Percentiles rank a stretch among this genome's conserved stretches.
phyloP scores from a whole-genome alignment of 2,113 vertebrate species.

The Xyrauchen texanus region DNA sequence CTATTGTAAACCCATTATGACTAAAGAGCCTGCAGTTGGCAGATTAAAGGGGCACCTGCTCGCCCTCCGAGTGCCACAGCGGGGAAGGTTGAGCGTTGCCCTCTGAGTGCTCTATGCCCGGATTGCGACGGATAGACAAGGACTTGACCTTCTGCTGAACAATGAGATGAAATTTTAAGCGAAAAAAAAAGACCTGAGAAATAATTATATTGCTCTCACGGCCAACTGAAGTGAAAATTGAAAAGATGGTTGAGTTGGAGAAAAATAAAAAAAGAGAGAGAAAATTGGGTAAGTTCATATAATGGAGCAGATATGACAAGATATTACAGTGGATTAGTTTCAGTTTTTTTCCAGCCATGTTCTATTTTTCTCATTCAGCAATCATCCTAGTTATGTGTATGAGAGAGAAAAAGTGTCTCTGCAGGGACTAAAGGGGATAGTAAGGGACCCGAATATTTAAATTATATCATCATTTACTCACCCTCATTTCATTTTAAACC shows the following conservation, averaged over 20 bases:
- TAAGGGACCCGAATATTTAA: too few species aligned
- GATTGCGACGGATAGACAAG: slow-evolving; percentile 4
- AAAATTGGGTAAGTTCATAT: slow-evolving; percentile 1
- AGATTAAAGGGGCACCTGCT: slow-evolving; percentile 42
- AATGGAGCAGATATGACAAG: slow-evolving; percentile 6
- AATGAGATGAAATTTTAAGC: slow-evolving; percentile 34
- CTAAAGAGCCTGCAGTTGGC: slow-evolving; percentile 42
- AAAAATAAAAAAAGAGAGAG: slow-evolving; percentile 1
- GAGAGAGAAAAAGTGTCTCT: too few species aligned
- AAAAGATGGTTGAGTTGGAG: slow-evolving; percentile 26
- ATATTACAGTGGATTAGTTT: slow-evolving; percentile 9
- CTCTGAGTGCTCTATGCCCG: slow-evolving; percentile 7
- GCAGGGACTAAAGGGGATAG: background rate
- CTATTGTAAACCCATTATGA: slow-evolving; percentile 39
- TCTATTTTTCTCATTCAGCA: background rate
- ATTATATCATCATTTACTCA: too few species aligned
- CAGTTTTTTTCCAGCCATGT: background rate
- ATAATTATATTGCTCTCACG: slow-evolving; percentile 44
- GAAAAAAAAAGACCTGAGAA: slow-evolving; percentile 22
- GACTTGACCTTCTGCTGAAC: slow-evolving; percentile 44
- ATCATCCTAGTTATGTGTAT: background rate
- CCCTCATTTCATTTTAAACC: too few species aligned
- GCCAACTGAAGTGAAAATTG: slow-evolving; percentile 52
- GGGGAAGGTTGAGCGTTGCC: slow-evolving; percentile 16
- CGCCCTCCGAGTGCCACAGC: slow-evolving; percentile 14